Evolutionary conservation across 2,113 vertebrate species (phyloP).

Genomic region (Poecilia latipinna): DNA sequence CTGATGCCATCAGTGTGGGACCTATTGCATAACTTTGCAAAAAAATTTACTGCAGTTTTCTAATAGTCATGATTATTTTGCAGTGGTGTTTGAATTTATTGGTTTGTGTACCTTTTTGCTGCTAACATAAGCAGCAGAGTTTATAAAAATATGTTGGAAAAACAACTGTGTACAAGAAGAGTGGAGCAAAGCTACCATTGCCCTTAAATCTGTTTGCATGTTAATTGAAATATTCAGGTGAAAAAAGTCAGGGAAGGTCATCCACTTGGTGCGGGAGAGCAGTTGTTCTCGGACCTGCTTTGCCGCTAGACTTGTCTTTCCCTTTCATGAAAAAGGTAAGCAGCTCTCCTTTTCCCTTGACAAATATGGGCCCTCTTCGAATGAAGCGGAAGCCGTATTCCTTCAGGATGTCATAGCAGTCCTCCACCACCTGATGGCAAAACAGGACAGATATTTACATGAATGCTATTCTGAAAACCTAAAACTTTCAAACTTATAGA

Average conservation of each 20-base stretch:
- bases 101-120: conserved; percentile 9
- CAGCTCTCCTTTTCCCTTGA: conserved; percentile 96
- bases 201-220: background rate
- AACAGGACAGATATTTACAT: background rate
- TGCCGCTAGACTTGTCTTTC: conserved; percentile 84
- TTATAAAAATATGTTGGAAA: background rate
- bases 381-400: conserved; percentile 94
- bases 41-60: conserved; percentile 5
- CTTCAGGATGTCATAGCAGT: conserved; percentile 90
- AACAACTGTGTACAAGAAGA: conserved; percentile 14
- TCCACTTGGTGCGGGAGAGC: conserved; percentile 91
- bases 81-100: conserved; percentile 1
- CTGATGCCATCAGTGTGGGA: conserved; percentile 5
- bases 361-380: conserved; percentile 90
- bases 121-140: conserved; percentile 13
- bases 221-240: background rate
- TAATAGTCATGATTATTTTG: background rate
- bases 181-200: background rate
- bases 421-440: conserved; percentile 90
- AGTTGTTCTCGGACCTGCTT: conserved; percentile 77
- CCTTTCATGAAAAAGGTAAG: conserved; percentile 97
- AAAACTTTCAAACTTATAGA: background rate
- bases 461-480: background rate
- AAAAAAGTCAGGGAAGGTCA: conserved; percentile 79
- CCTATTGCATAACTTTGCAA: conserved; percentile 27